phyloP scores from a whole-genome alignment of 1,140 invertebrate genomes.

The Zaprionus ghesquierei region DNA sequence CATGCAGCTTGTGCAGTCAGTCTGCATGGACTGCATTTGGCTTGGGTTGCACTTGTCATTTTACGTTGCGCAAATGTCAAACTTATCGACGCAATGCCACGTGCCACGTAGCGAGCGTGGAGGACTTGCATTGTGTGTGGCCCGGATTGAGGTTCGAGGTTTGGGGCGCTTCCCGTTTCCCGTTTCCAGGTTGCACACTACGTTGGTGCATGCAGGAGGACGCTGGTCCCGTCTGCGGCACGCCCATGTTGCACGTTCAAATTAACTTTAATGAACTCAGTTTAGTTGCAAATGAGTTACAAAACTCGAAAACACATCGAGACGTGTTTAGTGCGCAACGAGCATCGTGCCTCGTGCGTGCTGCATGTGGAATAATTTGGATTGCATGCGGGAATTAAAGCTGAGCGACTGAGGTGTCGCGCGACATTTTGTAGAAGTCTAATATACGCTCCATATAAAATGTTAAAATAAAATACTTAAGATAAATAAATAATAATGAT shows the following conservation, averaged over 20 bases:
- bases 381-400: neutral
- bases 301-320: slow-evolving; percentile 79
- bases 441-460: too few species aligned
- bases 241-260: slow-evolving; percentile 76
- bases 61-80: slow-evolving; percentile 77
- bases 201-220: slow-evolving; percentile 3
- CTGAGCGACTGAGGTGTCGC: neutral
- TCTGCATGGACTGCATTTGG: slow-evolving; percentile 19
- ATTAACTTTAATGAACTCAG: slow-evolving; percentile 81
- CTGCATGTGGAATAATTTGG: slow-evolving; percentile 3
- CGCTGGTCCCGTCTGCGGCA: slow-evolving; percentile 63
- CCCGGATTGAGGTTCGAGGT: neutral
- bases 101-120: slow-evolving; percentile 40
- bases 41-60: slow-evolving; percentile 71
- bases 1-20: neutral
- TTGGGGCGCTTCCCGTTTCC: neutral
- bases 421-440: neutral
- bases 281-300: slow-evolving; percentile 81
- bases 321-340: slow-evolving; percentile 66
- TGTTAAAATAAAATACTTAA: too few species aligned
- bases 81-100: slow-evolving; percentile 76
- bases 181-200: slow-evolving; percentile 14
- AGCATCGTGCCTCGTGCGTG: slow-evolving; percentile 12
- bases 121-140: slow-evolving; percentile 1
- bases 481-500: too few species aligned